Base-by-base conservation (phyloP, 2,113 vertebrate species). In the Danio rerio region DNA sequence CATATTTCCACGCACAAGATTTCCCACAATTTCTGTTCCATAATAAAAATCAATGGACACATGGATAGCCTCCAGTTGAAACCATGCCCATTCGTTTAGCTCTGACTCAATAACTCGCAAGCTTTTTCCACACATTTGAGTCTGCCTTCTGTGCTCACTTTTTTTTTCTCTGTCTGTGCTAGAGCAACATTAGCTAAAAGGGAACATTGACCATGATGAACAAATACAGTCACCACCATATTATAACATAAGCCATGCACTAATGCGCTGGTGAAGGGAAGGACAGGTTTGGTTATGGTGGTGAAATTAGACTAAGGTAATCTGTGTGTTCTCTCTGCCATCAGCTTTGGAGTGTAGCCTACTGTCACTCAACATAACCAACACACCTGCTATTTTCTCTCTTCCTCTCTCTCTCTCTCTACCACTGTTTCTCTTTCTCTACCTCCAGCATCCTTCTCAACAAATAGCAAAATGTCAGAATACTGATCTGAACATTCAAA, bases 341-440 rank as follows among this genome's bases (percentile, higher is more conserved):
- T 52, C 42, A 56, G 78, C 40, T 47, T 20, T 20, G 50, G 53
- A 3, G 53, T 70, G 53, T 31, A 31, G 31, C 31, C 31, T 70
- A 80, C 55, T 62, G 68, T 81, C 80, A 81, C 68, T 81, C 68
- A 62, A 62, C 68, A 49, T 53, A 68, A 66, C 65, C 50, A 79
- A 45, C 63, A 78, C 49, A 49, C 16, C 6, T 47, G 11, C 42
- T 49, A 61, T 12, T 21, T 47, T 56, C 7, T 53, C 76, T 11
- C 18, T 43, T 18, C 50, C 58, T 63, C 49, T 7, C 18, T 43
- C n/a, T 63, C 58, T 63, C 49, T 7, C n/a, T n/a, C n/a, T n/a
- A n/a, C n/a, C n/a, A n/a, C n/a, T n/a, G n/a, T n/a, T n/a, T n/a
- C n/a, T n/a, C 18, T 43, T 18, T 63, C 58, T 63, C 49, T 7